Base-by-base conservation (phyloP, 92 coral and sea anemone species). In the Galaxea fascicularis region DNA sequence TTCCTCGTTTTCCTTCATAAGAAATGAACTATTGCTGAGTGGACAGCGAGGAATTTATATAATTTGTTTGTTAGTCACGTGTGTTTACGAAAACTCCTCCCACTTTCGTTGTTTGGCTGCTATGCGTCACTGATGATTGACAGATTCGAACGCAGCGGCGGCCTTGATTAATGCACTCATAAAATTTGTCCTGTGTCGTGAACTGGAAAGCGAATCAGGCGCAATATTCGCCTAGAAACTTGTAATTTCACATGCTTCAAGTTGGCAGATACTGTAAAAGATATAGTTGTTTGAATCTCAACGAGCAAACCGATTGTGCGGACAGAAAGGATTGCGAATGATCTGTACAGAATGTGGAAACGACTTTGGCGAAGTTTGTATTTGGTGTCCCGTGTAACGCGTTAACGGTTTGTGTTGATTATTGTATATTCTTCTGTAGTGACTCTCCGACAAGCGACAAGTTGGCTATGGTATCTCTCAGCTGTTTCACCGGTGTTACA, bases 101-200 rank as follows among this genome's bases (percentile, higher is more conserved):
- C 74, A 73, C 41, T 49, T 6, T 3, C 45, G 82, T 74, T 83
- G 87, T 83, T 73, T 15, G 45, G 59, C 46, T 30, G 81, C 58
- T 22, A 44, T 63, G 82, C 87, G 74, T 74, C 79, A 65, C 4
- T 60, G 45, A 83, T 83, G 87, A 83, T 83, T 83, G 87, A 83
- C 87, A 83, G 62, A 57, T 74, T 51, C 70, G 60, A 49, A 57
- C 79, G 22, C 67, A 4, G 63, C 87, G 87, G 82, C 35, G 53
- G 35, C 80, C 63, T 73, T 63, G 41, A 56, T 27, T 35, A 25
- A 39, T 65, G 74, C 15, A 4, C 14, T 79, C 60, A 49, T 68
- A 66, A 79, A 21, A 65, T 79, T 47, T 65, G 44, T 79, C 84
- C 24, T 12, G 58, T 35, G 41, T 6, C 41, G 41, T 58, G n/a